Percentiles rank a stretch among this genome's conserved stretches.
Evolutionary conservation across 2,113 vertebrate genomes (phyloP).

Genomic region (Sarotherodon lohbergeri): DNA sequence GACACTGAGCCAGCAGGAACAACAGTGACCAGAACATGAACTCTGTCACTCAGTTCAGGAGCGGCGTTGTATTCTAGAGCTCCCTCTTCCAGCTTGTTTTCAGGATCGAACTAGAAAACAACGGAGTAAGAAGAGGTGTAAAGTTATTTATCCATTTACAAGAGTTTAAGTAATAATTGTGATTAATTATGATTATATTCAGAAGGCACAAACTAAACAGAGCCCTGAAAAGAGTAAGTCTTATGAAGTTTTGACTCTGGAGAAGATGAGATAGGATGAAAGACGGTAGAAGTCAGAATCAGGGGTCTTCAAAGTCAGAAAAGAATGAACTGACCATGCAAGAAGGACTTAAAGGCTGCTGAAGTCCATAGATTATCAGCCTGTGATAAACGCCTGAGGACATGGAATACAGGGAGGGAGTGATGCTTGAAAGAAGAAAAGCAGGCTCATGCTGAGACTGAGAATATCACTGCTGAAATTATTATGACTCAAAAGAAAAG

Average conservation of each 20-base stretch:
- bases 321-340: not conserved
- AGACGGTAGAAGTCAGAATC: not conserved
- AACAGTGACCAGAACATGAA: slow-evolving; percentile 26
- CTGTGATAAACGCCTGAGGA: not conserved
- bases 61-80: not conserved
- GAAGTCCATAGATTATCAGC: not conserved
- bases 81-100: not conserved
- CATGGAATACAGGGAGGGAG: not conserved
- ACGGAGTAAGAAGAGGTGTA: not conserved
- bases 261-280: not conserved
- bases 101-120: slow-evolving; percentile 13
- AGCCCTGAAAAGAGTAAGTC: not conserved
- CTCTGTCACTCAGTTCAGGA: not conserved
- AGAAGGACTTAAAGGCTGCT: not conserved
- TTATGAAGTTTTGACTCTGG: not conserved
- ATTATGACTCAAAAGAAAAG: not conserved
- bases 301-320: not conserved
- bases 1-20: not conserved
- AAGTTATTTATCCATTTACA: not conserved
- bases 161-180: not conserved
- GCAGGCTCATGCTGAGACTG: not conserved
- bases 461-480: not conserved
- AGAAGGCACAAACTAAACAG: not conserved
- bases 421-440: not conserved
- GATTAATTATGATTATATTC: not conserved